Evolutionary conservation across 2,888 invertebrate species (phyloP).

Genomic region (Cryptocheilus praepositus): DNA sequence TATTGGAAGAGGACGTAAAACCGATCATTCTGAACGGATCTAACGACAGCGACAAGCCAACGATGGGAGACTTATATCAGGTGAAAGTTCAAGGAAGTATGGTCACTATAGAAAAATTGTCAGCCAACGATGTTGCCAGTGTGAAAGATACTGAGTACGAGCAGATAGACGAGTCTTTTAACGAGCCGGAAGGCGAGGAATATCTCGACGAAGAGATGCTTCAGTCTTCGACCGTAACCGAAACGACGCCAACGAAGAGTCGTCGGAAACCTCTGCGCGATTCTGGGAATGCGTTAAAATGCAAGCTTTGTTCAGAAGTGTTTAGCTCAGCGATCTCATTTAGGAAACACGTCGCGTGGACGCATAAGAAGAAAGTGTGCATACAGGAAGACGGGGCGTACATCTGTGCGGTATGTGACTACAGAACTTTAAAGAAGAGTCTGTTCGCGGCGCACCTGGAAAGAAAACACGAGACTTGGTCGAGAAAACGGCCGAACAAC

Average conservation of each 20-base stretch:
- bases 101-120: conserved; percentile 63
- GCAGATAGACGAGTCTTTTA: conserved; percentile 30
- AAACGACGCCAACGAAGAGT: conserved; percentile 11
- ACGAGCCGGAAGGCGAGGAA: conserved; percentile 32
- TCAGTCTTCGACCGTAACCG: conserved; percentile 23
- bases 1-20: conserved; percentile 46
- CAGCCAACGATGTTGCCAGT: conserved; percentile 18
- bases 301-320: conserved; percentile 67
- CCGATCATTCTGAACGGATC: conserved; percentile 51
- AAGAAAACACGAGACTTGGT: conserved; percentile 69
- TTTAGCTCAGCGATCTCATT: conserved; percentile 65
- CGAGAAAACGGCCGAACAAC: conserved; percentile 56
- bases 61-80: conserved; percentile 61
- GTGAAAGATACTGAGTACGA: conserved; percentile 18
- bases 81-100: conserved; percentile 64
- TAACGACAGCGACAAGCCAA: conserved; percentile 20
- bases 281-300: conserved; percentile 55
- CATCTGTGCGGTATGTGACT: conserved; percentile 71
- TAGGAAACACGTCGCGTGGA: conserved; percentile 71
- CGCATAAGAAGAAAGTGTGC: conserved; percentile 69
- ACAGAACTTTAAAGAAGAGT: conserved; percentile 65
- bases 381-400: conserved; percentile 69
- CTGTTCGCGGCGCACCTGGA: conserved; percentile 66
- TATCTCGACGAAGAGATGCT: conserved; percentile 47
- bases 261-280: conserved; percentile 25